Conservation (phyloP, 1,140 invertebrate species). For the Nephila pilipes region DNA sequence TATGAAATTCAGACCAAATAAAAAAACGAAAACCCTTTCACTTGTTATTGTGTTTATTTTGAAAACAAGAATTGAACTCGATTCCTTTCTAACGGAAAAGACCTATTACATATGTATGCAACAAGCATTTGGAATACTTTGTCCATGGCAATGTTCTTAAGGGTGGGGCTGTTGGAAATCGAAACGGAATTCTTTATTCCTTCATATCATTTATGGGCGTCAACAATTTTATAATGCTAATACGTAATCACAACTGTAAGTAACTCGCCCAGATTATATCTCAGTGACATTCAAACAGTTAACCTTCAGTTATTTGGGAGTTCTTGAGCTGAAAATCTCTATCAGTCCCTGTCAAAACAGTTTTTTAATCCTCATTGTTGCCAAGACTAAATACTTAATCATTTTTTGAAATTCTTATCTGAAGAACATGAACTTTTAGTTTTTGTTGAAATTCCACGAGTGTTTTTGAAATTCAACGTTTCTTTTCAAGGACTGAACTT, state of each 20-base stretch:
- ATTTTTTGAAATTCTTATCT: neutral
- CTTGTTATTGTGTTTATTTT: neutral
- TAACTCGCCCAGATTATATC: slow-evolving; percentile 30
- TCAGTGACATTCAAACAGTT: slow-evolving; percentile 26
- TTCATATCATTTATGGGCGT: slow-evolving; percentile 37
- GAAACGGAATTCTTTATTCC: slow-evolving; percentile 7
- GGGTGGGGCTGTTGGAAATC: neutral
- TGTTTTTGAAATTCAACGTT: no score
- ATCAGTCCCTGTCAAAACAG: slow-evolving; percentile 10
- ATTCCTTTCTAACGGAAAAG: neutral
- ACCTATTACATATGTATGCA: neutral
- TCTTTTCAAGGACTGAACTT: no score
- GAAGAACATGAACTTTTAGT: no score
- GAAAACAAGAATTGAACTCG: neutral
- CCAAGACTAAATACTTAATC: neutral
- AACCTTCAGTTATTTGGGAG: neutral
- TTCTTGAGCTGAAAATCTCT: neutral
- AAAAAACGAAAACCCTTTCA: neutral
- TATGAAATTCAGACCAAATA: neutral
- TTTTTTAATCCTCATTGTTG: neutral
- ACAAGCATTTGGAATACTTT: neutral
- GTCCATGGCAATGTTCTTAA: neutral
- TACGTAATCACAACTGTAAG: neutral
- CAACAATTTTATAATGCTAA: slow-evolving; percentile 32
- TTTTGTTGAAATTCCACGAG: no score